A percentile compares a stretch with the other conserved stretches of the same genome.
phyloP scores from a whole-genome alignment of 2,113 vertebrate genomes.

The Theristicus caerulescens region DNA sequence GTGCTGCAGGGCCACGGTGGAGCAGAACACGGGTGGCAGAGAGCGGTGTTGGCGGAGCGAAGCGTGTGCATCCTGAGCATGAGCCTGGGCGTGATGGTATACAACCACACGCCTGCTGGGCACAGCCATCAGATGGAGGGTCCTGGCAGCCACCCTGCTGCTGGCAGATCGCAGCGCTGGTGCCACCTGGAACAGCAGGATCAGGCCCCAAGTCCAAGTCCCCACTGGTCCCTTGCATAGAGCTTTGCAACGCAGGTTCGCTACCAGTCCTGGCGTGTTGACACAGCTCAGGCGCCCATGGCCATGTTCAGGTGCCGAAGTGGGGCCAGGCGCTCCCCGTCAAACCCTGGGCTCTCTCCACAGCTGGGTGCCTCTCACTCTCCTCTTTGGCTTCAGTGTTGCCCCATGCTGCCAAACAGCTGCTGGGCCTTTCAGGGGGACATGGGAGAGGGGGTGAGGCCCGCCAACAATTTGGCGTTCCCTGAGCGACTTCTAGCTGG shows the following conservation, averaged over 20 bases:
- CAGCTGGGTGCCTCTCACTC: background rate
- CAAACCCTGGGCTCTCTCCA: accelerated
- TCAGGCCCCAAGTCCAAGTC: background rate
- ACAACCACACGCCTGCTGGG: background rate
- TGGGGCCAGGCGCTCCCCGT: background rate
- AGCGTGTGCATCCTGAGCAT: background rate
- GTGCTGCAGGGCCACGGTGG: accelerated
- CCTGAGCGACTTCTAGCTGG: background rate
- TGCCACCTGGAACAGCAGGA: background rate
- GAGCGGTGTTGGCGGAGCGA: accelerated
- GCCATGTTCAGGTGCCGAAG: background rate
- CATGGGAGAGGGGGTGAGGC: accelerated
- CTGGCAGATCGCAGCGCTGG: accelerated
- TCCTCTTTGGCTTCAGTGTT: accelerated
- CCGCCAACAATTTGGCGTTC: background rate
- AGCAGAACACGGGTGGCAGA: background rate
- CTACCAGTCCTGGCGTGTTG: accelerated
- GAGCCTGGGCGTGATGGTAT: background rate
- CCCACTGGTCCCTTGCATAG: accelerated
- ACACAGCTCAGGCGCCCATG: accelerated
- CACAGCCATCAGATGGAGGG: accelerated
- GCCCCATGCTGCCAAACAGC: background rate
- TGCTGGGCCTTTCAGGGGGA: background rate
- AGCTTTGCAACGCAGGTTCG: background rate
- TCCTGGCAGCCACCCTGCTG: background rate